Percentiles rank a stretch among this genome's conserved stretches.
Evolutionary conservation across 1,140 invertebrate species (phyloP).

Genomic region (Melipona quadrifasciata): DNA sequence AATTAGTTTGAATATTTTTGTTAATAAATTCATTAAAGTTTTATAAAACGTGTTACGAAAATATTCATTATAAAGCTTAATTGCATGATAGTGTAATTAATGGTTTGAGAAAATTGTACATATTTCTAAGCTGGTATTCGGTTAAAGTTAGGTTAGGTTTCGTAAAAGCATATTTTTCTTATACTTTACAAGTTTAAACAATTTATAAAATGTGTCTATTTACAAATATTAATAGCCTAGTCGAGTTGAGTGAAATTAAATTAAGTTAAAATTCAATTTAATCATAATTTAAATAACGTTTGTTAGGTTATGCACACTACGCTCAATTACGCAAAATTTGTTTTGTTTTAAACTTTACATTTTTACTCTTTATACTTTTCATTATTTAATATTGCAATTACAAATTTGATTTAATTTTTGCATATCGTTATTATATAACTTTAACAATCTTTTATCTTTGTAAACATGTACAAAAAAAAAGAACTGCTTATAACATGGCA

Average conservation of each 20-base stretch:
- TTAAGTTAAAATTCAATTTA: neutral
- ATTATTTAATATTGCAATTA: neutral
- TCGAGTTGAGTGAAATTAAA: neutral
- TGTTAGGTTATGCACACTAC: neutral
- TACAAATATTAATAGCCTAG: neutral
- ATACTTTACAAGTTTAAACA: neutral
- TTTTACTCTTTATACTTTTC: neutral
- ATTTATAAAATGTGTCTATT: too few relatives aligned
- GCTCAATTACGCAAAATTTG: neutral
- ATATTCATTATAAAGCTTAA: neutral
- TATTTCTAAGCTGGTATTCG: neutral
- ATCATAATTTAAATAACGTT: neutral
- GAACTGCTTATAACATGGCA: neutral
- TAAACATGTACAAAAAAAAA: neutral
- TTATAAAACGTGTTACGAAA: neutral
- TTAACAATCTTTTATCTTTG: conserved; percentile 5
- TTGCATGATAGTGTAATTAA: neutral
- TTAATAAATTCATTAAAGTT: neutral
- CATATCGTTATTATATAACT: conserved; percentile 16
- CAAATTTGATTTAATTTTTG: neutral
- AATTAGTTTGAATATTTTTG: neutral
- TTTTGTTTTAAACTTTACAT: neutral
- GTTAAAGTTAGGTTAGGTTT: conserved; percentile 3
- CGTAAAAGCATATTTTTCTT: neutral
- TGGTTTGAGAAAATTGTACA: neutral